phyloP scores from a whole-genome alignment of 2,888 invertebrate species.

The Halocaridina rubra region DNA sequence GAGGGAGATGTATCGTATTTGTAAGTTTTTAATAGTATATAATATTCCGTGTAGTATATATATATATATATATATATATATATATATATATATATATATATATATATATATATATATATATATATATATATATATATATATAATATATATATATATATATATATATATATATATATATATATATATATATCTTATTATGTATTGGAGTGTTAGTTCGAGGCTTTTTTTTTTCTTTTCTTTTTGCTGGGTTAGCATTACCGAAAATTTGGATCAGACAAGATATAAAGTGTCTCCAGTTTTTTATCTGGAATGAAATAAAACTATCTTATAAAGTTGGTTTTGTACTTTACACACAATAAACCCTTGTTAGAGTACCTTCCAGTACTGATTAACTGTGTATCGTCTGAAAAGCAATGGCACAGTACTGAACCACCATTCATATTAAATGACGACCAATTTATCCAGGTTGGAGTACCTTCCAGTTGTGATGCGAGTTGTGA shows the following conservation, averaged over 20 bases:
- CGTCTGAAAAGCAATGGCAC: no score
- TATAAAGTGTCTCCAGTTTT: conserved; percentile 33
- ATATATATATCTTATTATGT: background rate
- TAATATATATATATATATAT: conserved; percentile 9
- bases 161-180: conserved; percentile 20
- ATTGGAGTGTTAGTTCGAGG: conserved; percentile 25
- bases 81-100: background rate
- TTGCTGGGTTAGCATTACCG: conserved; percentile 14
- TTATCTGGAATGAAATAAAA: conserved; percentile 51
- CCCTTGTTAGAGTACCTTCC: no score
- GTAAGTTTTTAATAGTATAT: background rate
- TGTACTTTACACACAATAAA: no score
- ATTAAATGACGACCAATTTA: no score
- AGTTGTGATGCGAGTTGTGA: no score
- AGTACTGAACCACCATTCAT: no score
- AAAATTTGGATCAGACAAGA: conserved; percentile 15
- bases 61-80: background rate
- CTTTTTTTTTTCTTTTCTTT: no score
- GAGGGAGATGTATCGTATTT: no score
- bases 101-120: background rate
- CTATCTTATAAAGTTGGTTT: no score
- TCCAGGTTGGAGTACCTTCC: no score
- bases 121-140: background rate
- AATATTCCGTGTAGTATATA: background rate
- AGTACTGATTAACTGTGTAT: no score